Base-by-base conservation (phyloP, 2,113 vertebrate genomes). In the Nansenia antarctica region DNA sequence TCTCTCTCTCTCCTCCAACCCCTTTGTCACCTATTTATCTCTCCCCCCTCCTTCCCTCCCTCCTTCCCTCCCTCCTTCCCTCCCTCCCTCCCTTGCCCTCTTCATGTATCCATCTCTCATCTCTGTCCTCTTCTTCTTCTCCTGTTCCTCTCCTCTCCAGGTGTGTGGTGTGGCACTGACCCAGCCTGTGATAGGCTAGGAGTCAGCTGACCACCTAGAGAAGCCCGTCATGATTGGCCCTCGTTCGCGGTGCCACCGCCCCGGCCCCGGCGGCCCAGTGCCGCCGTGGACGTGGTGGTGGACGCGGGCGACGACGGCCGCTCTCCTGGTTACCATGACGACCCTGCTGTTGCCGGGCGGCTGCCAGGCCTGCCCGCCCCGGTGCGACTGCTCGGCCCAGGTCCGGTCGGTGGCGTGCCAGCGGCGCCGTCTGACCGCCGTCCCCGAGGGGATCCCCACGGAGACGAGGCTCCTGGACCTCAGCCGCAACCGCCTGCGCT, bases 381-480 rank as follows among this genome's bases (percentile, higher is more conserved):
- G 96, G 76, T 98, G 98, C 14, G 96, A 99, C 74, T 99, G 98
- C 0, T 79, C 91, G 0, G 91, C 92, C 0, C 94, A 93, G 83
- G 79, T 95, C 31, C 93, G 85, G 60, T 93, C 94, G 0, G 98
- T 99, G 79, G 91, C 92, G 29, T 99, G 98, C 55, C 93, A 96
- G 68, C 94, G 96, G 57, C 92, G 92, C 42, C 92, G 96, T 27
- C 93, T 99, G 39, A 94, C 93, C 0, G 78, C 94, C 42, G 91
- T 99, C 70, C 98, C 98, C 0, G 98, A 99, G 65, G 96, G 98
- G 72, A 96, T 99, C 80, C 98, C 98, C 8, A 96, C 93, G 0
- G 97, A 98, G 87, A 99, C 98, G 0, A 87, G 87, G 37, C 82
- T 95, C 60, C 91, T 99, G 89, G 97, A 98, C 82, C 94, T 99